Evolutionary conservation across 1,140 invertebrate species (phyloP), one percentile per base, ranked within the genome.

Genomic region (Drosophila truncata): DNA sequence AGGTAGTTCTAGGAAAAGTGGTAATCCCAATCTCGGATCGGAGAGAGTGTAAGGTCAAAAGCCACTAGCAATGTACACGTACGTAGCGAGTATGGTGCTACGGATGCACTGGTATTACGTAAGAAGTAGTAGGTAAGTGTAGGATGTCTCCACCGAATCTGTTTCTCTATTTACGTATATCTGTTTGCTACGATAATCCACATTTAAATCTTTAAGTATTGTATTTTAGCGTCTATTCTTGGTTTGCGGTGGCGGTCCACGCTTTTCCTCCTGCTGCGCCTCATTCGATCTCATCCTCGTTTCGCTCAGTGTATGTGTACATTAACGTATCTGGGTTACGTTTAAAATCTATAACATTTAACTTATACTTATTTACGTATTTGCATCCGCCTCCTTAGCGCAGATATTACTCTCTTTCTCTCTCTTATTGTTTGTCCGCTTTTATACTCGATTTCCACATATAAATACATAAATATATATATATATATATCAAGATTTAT

Each of bases 301-400:
- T 69, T 78, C 35, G 69, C 39, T 69, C 44, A 70, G 76, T 62
- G 65, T 76, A 76, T 67, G 44, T 76, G 47, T 85, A 81, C 74
- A 69, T 74, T 88, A 83, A 90, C 81, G 85, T 90, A 84, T 90
- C 58, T 71, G 61, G 76, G 66, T 80, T 73, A 64, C 80, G 29
- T 78, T 81, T 86, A 91, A 91, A 91, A 86, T 80, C 86, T 91
- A 91, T 91, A 91, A 90, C 85, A 91, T 90, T 90, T 91, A 82
- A 90, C 86, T 90, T 90, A 91, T 61, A 70, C 55, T 65, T 90
- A 90, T 41, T 74, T 90, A 90, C 61, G 76, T 79, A 79, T 79
- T 74, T 78, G 71, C 63, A 62, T 74, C 55, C 65, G 69, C 55
- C 69, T 75, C 42, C 52, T 7, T 65, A 29, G 50, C 55, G 81